phyloP scores from a whole-genome alignment of 2,888 invertebrate genomes.

The Ectemnius cavifrons region DNA sequence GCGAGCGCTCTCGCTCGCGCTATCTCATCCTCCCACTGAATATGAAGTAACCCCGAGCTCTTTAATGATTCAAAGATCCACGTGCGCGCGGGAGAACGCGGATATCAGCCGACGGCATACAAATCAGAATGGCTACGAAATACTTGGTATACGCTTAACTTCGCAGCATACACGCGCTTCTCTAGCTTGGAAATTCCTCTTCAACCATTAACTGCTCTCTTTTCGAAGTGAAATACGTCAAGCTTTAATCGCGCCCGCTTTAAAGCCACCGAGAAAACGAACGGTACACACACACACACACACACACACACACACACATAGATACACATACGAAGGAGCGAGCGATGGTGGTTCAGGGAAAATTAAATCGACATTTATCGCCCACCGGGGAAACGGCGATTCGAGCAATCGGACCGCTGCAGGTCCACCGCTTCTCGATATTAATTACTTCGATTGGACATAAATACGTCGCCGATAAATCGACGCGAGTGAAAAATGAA shows the following conservation, averaged over 20 bases:
- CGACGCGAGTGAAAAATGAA: not conserved
- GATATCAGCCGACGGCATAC: not conserved
- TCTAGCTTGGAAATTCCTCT: too few species aligned
- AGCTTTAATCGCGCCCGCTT: too few species aligned
- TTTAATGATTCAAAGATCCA: constrained; percentile 12
- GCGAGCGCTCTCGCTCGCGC: not conserved
- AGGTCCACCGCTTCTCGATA: not conserved
- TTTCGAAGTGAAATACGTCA: too few species aligned
- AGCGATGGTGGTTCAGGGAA: too few species aligned
- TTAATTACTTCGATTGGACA: constrained; percentile 5
- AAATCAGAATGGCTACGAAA: not conserved
- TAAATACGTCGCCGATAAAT: not conserved
- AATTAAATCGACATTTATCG: too few species aligned
- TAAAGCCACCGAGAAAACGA: too few species aligned
- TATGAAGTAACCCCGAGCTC: constrained; percentile 2
- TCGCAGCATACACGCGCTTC: not conserved
- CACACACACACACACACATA: too few species aligned
- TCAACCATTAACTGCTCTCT: too few species aligned
- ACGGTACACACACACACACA: too few species aligned
- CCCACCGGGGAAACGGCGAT: too few species aligned
- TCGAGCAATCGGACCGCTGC: too few species aligned
- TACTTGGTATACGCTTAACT: not conserved
- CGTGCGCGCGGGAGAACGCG: not conserved
- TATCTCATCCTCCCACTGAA: not conserved
- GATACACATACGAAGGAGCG: too few species aligned